phyloP scores from a whole-genome alignment of 2,113 vertebrate species.

The Pituophis catenifer region DNA sequence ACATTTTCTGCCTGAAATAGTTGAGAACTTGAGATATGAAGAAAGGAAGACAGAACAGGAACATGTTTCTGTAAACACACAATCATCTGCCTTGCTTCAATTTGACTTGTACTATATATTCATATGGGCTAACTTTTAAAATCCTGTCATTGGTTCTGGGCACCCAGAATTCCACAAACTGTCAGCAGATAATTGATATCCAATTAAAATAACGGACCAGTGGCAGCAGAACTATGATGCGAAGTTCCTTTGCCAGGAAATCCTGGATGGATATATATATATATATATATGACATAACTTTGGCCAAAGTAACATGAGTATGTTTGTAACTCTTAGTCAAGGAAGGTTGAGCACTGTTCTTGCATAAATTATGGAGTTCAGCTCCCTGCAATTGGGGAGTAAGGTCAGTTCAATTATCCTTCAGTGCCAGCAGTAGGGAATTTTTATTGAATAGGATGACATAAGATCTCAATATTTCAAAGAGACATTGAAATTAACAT shows the following conservation, averaged over 20 bases:
- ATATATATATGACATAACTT: too few species aligned
- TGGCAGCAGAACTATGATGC: not conserved
- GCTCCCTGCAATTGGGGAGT: not conserved
- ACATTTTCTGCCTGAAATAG: rapidly evolving
- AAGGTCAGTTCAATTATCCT: not conserved
- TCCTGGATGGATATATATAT: not conserved
- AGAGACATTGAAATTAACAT: slow-evolving; percentile 1
- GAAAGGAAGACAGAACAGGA: slow-evolving; percentile 8
- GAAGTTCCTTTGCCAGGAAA: not conserved
- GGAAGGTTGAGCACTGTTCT: not conserved
- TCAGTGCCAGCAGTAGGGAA: not conserved
- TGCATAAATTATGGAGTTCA: not conserved
- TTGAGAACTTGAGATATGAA: not conserved
- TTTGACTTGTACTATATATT: not conserved
- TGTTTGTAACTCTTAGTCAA: not conserved
- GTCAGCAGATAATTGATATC: not conserved
- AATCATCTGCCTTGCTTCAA: not conserved
- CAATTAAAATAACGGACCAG: not conserved
- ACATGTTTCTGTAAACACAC: slow-evolving; percentile 4
- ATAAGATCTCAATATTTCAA: not conserved
- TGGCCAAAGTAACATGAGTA: not conserved
- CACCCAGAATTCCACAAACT: not conserved
- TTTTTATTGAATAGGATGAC: not conserved
- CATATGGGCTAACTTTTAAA: slow-evolving; percentile 6
- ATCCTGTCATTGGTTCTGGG: not conserved